These are phyloP conservation scores for Hypotaenidia okinawae DNA, from an alignment of 2,797 vertebrate genomes.

Conservation along the genomic window DNA sequence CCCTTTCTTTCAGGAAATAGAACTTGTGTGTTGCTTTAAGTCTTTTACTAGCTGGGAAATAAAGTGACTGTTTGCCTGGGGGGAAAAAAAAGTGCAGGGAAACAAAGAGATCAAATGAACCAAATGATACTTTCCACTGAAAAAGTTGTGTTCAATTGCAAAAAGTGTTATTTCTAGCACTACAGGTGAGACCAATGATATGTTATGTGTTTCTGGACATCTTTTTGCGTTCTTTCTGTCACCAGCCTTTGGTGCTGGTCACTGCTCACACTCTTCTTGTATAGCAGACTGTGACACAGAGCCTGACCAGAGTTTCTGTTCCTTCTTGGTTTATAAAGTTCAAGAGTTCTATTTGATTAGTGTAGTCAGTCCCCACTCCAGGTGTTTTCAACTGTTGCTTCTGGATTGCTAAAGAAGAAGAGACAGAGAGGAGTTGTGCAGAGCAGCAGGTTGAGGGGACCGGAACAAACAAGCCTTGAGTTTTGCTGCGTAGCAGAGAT, in stretches of 20 bases:
- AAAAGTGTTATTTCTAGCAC: neutral
- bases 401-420: neutral
- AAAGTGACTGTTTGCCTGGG: neutral
- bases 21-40: neutral
- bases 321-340: neutral
- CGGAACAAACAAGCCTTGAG: neutral
- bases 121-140: neutral
- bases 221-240: neutral
- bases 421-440: neutral
- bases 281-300: neutral
- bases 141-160: neutral
- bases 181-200: neutral
- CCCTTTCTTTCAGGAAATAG: neutral
- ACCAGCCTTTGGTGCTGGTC: neutral
- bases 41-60: neutral
- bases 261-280: neutral
- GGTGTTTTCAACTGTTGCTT: neutral
- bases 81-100: neutral
- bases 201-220: neutral
- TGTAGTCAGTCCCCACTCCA: neutral
- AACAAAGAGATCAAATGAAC: neutral
- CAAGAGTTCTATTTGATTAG: neutral
- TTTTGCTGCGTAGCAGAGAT: neutral
- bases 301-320: neutral
- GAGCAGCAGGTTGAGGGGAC: neutral